phyloP scores from a whole-genome alignment of 2,888 invertebrate genomes.

The Blomia tropicalis region DNA sequence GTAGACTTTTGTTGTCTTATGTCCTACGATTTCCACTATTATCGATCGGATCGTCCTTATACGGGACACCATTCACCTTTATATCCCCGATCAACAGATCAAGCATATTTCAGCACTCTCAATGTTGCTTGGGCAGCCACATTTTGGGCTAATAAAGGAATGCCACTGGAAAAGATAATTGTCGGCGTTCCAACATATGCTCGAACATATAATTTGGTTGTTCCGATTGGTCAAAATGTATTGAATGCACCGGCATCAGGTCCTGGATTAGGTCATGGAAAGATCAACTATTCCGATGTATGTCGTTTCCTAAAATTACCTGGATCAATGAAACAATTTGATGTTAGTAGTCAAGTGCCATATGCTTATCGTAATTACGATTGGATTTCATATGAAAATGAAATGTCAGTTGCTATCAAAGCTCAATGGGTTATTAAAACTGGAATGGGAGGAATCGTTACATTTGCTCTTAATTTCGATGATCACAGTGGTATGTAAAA shows the following conservation, averaged over 20 bases:
- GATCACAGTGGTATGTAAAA: constrained; percentile 42
- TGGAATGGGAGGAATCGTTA: constrained; percentile 59
- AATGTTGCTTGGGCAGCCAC: constrained; percentile 65
- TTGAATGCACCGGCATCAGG: constrained; percentile 55
- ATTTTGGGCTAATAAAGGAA: constrained; percentile 58
- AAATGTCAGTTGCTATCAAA: constrained; percentile 52
- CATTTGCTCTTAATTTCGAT: constrained; percentile 64
- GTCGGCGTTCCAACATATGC: constrained; percentile 77
- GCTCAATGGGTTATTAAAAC: constrained; percentile 32
- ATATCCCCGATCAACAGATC: constrained; percentile 46
- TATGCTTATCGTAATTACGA: constrained; percentile 52
- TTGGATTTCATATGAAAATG: constrained; percentile 69
- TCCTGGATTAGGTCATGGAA: constrained; percentile 54
- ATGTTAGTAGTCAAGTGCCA: constrained; percentile 55
- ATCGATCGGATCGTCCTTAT: constrained; percentile 54
- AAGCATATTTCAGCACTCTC: constrained; percentile 49
- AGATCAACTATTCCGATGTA: constrained; percentile 48
- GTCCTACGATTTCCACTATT: constrained; percentile 78
- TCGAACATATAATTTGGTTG: constrained; percentile 55
- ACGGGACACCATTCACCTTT: constrained; percentile 72
- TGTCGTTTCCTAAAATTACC: constrained; percentile 47
- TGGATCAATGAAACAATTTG: constrained; percentile 46
- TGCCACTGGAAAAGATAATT: constrained; percentile 58
- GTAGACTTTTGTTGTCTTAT: constrained; percentile 74
- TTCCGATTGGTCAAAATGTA: constrained; percentile 46